Percentiles rank a stretch among this genome's conserved stretches.
Conservation (phyloP, 2,797 vertebrate genomes). For the Myotis myotis region DNA sequence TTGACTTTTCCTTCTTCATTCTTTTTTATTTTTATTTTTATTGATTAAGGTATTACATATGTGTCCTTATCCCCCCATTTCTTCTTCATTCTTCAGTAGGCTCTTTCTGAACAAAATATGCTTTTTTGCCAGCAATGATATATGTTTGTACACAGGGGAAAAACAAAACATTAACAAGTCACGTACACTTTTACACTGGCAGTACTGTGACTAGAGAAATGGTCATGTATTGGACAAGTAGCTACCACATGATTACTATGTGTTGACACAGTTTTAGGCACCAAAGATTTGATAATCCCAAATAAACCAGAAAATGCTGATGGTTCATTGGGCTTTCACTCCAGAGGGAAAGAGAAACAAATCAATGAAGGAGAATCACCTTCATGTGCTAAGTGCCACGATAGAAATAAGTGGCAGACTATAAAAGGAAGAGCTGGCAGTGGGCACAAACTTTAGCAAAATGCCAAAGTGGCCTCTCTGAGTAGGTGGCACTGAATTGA, state of each 20-base stretch:
- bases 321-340: not conserved
- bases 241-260: not conserved
- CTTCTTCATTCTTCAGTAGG: not conserved
- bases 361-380: not conserved
- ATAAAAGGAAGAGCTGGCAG: no score
- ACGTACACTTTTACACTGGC: not conserved
- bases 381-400: not conserved
- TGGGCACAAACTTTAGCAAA: not conserved
- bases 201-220: not conserved
- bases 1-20: not conserved
- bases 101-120: conserved; percentile 18
- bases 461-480: not conserved
- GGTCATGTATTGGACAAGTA: not conserved
- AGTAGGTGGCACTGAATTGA: not conserved
- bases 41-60: no score
- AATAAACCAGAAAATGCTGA: not conserved
- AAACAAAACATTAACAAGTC: not conserved
- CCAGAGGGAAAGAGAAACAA: not conserved
- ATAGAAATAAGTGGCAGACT: not conserved
- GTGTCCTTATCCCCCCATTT: not conserved
- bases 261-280: not conserved
- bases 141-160: not conserved
- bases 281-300: not conserved
- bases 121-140: not conserved
- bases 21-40: no score